Evolutionary conservation across 2,888 invertebrate genomes (phyloP), one percentile per base, ranked within the genome.

Genomic region (Tetheella fluctuosa): DNA sequence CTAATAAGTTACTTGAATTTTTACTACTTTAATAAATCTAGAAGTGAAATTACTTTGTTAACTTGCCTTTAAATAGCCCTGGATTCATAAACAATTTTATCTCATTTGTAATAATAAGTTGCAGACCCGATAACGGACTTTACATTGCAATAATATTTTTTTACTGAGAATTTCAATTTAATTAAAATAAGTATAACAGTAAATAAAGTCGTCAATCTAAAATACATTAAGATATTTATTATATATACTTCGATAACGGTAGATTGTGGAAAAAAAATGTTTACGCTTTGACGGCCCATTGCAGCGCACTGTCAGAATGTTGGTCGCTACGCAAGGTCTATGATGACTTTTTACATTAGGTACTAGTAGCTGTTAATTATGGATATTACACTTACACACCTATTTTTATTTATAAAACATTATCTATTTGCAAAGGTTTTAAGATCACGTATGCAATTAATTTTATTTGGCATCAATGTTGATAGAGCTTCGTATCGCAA

Each of bases 231-330:
- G 13, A 75, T 72, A 68, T n/a, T n/a, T 62, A 74, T 73, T 76
- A 77, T 77, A 77, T 77, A 42, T 64, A 65, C 65, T 69, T 69
- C 69, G 68, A 74, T 81, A 80, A 81, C 81, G 81, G 81, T 80
- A 72, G 67, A 70, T 53, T 60, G 62, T 58, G 65, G 68, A 1
- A 77, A 79, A 79, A 79, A 76, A 73, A 60, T 70, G 69, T 77
- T 75, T 72, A 68, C 64, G 68, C 37, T 39, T 58, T 55, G 55
- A 37, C 55, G 55, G 23, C 55, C 20, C 30, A 39, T 37, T 25
- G 68, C 39, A 39, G 68, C 64, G 68, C 71, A 64, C 61, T 69
- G 73, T 66, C 73, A 73, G 71, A 72, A 74, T 71, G 64, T 74
- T 69, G 69, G 69, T 64, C 67, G 62, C 63, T 28, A 23, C 52